These are phyloP conservation scores for Rutilus rutilus DNA, from an alignment of 2,113 vertebrate genomes.

Conservation along the genomic window DNA sequence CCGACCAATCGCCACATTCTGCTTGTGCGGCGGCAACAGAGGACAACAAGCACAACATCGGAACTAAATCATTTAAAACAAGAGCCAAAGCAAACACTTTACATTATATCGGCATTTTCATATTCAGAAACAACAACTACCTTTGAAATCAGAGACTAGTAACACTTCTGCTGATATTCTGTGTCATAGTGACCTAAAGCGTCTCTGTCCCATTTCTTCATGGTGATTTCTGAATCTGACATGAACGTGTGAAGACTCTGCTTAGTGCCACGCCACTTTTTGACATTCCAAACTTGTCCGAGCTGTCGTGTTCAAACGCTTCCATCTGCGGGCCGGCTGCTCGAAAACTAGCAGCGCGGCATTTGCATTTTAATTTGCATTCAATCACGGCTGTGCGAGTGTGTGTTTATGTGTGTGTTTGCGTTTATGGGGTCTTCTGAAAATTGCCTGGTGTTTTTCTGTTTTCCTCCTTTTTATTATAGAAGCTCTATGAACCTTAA, in stretches of 20 bases:
- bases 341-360: slow-evolving; percentile 66
- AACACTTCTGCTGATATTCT: too few relatives aligned
- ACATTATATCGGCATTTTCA: too few relatives aligned
- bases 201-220: background rate
- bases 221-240: background rate
- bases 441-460: slow-evolving; percentile 69
- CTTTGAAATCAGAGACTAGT: too few relatives aligned
- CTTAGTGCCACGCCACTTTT: slow-evolving; percentile 5
- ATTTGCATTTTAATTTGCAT: slow-evolving; percentile 81
- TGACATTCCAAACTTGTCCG: slow-evolving; percentile 42
- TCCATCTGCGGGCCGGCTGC: slow-evolving; percentile 69
- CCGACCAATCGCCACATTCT: too few relatives aligned
- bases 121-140: too few relatives aligned
- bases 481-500: slow-evolving; percentile 51
- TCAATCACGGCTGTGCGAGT: slow-evolving; percentile 67
- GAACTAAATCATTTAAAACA: too few relatives aligned
- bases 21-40: too few relatives aligned
- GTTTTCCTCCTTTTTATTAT: slow-evolving; percentile 64
- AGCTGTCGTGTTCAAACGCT: slow-evolving; percentile 47
- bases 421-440: slow-evolving; percentile 40
- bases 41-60: too few relatives aligned
- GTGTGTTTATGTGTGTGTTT: slow-evolving; percentile 29
- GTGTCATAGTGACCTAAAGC: too few relatives aligned
- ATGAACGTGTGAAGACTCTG: background rate
- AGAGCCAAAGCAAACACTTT: too few relatives aligned